Evolutionary conservation across 2,888 invertebrate genomes (phyloP).

Genomic region (Micoletzkya japonica): DNA sequence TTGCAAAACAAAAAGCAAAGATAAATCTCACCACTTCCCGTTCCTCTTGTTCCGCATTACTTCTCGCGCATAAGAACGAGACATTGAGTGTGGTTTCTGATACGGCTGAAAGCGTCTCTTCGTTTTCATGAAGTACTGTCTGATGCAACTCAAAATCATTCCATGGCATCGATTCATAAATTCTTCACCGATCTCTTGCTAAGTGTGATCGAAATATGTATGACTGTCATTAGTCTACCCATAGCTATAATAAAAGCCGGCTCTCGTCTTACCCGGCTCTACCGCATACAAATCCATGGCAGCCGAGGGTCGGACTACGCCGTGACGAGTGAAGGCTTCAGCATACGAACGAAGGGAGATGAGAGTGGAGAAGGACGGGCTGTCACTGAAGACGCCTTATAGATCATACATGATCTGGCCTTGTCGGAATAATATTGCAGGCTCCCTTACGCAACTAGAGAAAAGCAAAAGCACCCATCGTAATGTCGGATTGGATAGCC

Average conservation of each 20-base stretch:
- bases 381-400: not conserved
- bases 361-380: not conserved
- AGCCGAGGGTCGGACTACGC: constrained; percentile 15
- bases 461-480: not conserved
- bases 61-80: not conserved
- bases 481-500: not conserved
- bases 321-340: constrained; percentile 11
- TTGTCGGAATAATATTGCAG: too few species aligned
- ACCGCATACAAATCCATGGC: not conserved
- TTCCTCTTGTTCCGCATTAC: not conserved
- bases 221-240: too few species aligned
- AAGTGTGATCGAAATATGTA: too few species aligned
- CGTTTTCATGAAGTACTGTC: too few species aligned
- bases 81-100: constrained; percentile 1
- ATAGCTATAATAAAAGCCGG: too few species aligned
- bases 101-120: constrained; percentile 5
- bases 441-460: not conserved
- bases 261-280: constrained; percentile 1
- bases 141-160: too few species aligned
- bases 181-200: too few species aligned
- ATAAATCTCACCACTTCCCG: constrained; percentile 5
- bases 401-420: not conserved
- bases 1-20: not conserved
- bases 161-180: too few species aligned
- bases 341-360: constrained; percentile 13